These are phyloP conservation scores for Drosophila infuscata DNA, from an alignment of 2,888 invertebrate genomes.

Conservation along the genomic window DNA sequence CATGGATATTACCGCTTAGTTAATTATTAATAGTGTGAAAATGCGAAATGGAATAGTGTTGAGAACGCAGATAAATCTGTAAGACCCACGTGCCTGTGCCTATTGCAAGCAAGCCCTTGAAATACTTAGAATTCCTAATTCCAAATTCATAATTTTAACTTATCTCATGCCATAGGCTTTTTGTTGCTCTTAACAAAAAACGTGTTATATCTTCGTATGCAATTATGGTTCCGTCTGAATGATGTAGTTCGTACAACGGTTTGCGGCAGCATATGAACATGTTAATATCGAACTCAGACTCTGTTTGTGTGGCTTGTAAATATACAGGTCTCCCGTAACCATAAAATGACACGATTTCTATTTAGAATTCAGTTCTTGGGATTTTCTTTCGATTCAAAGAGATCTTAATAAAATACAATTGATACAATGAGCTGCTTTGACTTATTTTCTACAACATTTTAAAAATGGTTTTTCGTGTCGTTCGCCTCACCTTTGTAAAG, in stretches of 20 bases:
- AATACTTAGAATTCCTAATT: too few species aligned
- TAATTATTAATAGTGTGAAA: slow-evolving; percentile 45
- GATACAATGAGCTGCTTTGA: neutral
- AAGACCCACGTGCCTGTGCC: slow-evolving; percentile 31
- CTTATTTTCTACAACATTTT: slow-evolving; percentile 7
- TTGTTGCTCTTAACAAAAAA: neutral
- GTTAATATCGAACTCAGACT: neutral
- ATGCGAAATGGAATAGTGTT: slow-evolving; percentile 33
- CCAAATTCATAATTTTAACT: neutral
- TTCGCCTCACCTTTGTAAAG: slow-evolving; percentile 38
- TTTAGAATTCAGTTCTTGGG: neutral
- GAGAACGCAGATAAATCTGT: slow-evolving; percentile 24
- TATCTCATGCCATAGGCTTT: neutral
- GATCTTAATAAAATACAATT: neutral
- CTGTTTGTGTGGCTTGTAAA: neutral
- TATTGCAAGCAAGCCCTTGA: slow-evolving; percentile 51
- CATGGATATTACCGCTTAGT: slow-evolving; percentile 1
- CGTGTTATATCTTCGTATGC: too few species aligned
- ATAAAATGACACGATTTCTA: neutral
- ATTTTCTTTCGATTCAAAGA: neutral
- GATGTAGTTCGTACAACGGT: too few species aligned
- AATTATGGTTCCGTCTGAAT: neutral
- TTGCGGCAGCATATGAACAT: neutral
- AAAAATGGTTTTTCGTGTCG: slow-evolving; percentile 5
- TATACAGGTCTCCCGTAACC: neutral